Conservation (phyloP, 2,113 vertebrate species). For the Gracilinanus agilis region DNA sequence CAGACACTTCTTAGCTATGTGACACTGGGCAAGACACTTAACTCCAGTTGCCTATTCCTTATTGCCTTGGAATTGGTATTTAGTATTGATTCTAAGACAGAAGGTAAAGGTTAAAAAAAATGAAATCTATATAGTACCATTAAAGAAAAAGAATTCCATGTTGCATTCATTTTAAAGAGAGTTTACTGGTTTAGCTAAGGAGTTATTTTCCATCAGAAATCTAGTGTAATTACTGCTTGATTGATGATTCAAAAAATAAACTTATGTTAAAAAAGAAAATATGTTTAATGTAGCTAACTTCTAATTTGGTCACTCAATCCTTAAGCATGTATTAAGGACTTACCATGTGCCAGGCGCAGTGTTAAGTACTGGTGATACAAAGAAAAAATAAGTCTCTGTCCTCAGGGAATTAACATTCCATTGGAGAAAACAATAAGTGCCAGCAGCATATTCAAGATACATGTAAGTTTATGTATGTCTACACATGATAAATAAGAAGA, state of each 20-base stretch:
- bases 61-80: no score
- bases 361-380: neutral
- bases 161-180: neutral
- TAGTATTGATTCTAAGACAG: no score
- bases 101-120: no score
- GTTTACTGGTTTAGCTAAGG: neutral
- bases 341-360: no score
- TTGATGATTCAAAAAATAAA: neutral
- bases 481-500: neutral
- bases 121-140: neutral
- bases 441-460: neutral
- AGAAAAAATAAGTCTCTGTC: no score
- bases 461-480: neutral
- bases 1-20: no score
- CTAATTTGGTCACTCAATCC: neutral
- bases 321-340: neutral
- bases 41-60: no score
- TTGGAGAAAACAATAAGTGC: neutral
- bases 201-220: neutral
- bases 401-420: neutral
- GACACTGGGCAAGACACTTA: no score
- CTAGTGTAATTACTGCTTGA: neutral
- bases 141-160: neutral
- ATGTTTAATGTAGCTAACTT: neutral
- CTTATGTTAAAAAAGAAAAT: neutral